These are phyloP conservation scores for Turnix velox DNA, from an alignment of 2,113 vertebrate genomes.

Conservation along the genomic window DNA sequence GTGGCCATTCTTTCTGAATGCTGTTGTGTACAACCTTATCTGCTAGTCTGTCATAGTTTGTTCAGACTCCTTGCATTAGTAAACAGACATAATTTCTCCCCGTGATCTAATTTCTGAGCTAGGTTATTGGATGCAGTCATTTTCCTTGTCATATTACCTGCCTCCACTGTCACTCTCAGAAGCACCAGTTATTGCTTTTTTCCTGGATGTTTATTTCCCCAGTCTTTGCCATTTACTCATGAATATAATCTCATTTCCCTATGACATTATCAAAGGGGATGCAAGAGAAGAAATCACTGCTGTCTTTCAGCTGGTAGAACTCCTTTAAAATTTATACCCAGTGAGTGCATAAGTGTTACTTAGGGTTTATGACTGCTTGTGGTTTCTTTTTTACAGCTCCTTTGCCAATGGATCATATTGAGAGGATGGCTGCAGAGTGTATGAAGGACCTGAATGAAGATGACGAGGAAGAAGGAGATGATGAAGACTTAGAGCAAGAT, in stretches of 20 bases:
- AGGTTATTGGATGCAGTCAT: not conserved
- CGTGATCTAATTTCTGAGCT: not conserved
- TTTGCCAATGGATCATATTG: conserved; percentile 92
- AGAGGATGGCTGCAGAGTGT: conserved; percentile 90
- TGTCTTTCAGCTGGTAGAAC: not conserved
- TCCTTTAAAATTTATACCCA: not conserved
- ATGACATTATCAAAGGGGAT: not conserved
- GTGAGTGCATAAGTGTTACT: not conserved
- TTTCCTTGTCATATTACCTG: not conserved
- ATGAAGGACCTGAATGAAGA: conserved; percentile 89
- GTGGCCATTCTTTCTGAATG: not conserved
- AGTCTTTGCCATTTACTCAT: not conserved
- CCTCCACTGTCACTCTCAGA: not conserved
- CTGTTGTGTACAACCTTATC: not conserved
- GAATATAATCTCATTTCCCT: not conserved
- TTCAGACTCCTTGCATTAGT: not conserved
- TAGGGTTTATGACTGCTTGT: not conserved
- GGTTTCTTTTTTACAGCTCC: conserved; percentile 74
- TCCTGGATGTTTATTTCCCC: not conserved
- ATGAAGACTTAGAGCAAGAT: conserved; percentile 79
- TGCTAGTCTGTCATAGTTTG: fast-evolving
- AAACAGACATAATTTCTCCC: not conserved
- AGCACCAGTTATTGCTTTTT: not conserved
- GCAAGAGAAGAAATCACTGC: not conserved
- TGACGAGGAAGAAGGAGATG: conserved; percentile 74